phyloP scores from a whole-genome alignment of 1,140 invertebrate genomes.

The Apis florea region DNA sequence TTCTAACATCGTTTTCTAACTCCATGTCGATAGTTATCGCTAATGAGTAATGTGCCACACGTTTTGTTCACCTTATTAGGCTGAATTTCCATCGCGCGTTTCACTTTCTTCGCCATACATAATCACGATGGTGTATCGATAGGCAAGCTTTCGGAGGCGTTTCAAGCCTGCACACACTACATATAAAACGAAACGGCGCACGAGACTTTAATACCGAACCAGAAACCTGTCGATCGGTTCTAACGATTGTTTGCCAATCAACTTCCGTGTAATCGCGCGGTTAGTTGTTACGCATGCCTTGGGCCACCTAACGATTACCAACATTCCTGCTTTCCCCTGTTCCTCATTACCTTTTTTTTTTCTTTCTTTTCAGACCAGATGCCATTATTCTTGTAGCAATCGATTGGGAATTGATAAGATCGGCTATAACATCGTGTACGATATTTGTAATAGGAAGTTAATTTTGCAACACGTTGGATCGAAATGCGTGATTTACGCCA shows the following conservation, averaged over 20 bases:
- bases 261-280: slow-evolving; percentile 52
- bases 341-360: not conserved
- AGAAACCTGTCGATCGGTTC: slow-evolving; percentile 39
- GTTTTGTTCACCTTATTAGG: slow-evolving; percentile 40
- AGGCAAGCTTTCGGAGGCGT: slow-evolving; percentile 17
- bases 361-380: not conserved
- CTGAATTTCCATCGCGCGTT: slow-evolving; percentile 44
- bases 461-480: not conserved
- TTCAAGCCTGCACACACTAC: not conserved
- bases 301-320: slow-evolving; percentile 48
- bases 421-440: not conserved
- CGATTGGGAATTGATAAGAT: not conserved
- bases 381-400: not conserved
- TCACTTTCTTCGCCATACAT: slow-evolving; percentile 47
- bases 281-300: slow-evolving; percentile 52
- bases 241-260: slow-evolving; percentile 54
- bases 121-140: slow-evolving; percentile 17
- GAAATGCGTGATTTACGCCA: too few species aligned
- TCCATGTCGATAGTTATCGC: not conserved
- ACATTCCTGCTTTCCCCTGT: slow-evolving; percentile 41
- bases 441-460: not conserved
- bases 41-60: slow-evolving; percentile 21
- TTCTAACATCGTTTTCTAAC: slow-evolving; percentile 14
- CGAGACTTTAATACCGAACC: slow-evolving; percentile 30
- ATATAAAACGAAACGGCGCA: slow-evolving; percentile 22